A percentile compares a stretch with the other conserved stretches of the same genome.
These are phyloP conservation scores for Perognathus longimembris DNA, from an alignment of 2,113 vertebrate genomes.

Conservation along the genomic window DNA sequence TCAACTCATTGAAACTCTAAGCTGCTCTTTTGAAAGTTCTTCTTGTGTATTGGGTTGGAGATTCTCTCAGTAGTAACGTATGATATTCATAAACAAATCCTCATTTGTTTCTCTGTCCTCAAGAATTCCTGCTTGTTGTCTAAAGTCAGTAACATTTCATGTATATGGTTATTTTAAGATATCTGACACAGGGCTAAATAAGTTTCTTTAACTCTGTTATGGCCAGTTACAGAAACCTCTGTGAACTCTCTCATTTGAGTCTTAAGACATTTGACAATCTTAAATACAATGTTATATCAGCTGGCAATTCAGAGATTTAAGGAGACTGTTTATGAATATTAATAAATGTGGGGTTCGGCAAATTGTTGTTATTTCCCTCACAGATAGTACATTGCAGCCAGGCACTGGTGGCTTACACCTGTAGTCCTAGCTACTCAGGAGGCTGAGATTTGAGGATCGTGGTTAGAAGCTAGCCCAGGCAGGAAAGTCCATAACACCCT, in stretches of 20 bases:
- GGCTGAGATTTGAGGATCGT: too few relatives aligned
- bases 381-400: too few relatives aligned
- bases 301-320: background rate
- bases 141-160: background rate
- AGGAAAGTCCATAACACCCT: too few relatives aligned
- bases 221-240: background rate
- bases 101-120: background rate
- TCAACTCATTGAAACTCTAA: background rate
- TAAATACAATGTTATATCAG: constrained; percentile 18
- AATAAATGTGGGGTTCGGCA: background rate
- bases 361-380: background rate
- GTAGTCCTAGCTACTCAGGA: too few relatives aligned
- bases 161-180: background rate
- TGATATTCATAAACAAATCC: background rate
- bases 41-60: background rate
- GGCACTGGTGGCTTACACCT: too few relatives aligned
- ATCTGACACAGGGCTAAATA: background rate
- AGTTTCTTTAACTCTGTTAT: background rate
- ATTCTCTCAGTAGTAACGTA: background rate
- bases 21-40: background rate
- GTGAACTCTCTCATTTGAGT: background rate
- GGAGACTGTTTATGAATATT: background rate
- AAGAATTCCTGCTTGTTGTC: background rate
- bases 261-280: background rate
- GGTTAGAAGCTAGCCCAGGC: too few relatives aligned